Conservation (phyloP, 2,113 vertebrate species). For the Anthoscopus minutus region DNA sequence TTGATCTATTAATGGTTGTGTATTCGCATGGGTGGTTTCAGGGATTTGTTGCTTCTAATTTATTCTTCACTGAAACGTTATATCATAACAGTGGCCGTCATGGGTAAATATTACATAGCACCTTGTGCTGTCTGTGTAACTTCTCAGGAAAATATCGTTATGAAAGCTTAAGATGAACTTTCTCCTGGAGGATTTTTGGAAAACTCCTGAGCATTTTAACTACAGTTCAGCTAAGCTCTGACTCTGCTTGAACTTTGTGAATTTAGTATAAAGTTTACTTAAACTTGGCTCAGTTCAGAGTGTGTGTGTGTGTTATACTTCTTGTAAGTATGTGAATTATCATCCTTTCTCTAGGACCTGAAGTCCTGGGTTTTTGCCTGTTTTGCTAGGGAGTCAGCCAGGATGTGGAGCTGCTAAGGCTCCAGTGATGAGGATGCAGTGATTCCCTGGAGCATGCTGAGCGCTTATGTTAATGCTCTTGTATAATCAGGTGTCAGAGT, state of each 20-base stretch:
- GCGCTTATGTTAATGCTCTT: not conserved
- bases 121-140: not conserved
- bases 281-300: not conserved
- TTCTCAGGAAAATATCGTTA: not conserved
- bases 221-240: not conserved
- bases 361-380: not conserved
- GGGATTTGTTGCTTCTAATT: not conserved
- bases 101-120: not conserved
- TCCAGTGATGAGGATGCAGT: not conserved
- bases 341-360: not conserved
- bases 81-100: not conserved
- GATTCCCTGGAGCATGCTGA: not conserved
- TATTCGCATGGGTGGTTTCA: not conserved
- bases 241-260: not conserved
- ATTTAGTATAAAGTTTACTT: not conserved
- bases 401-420: not conserved
- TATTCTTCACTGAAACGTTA: not conserved
- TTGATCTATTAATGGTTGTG: not conserved
- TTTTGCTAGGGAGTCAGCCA: not conserved
- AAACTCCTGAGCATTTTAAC: not conserved
- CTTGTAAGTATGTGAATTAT: not conserved
- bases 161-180: not conserved
- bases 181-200: not conserved
- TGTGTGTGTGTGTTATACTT: not conserved
- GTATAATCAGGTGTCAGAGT: not conserved